Conservation (phyloP, 2,888 invertebrate species). For the Erynnis tages region DNA sequence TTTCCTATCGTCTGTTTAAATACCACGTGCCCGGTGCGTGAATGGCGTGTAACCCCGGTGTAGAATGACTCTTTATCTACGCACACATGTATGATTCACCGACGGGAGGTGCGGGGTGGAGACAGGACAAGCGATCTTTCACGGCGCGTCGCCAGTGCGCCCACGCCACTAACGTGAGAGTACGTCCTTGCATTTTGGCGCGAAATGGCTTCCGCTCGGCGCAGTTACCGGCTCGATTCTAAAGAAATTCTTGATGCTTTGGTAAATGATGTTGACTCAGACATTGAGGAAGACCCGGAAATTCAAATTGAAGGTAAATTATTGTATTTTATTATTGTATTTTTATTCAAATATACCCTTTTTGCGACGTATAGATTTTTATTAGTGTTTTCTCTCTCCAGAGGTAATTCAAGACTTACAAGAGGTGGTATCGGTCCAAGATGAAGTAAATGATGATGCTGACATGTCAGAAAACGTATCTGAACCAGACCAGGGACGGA, state of each 20-base stretch:
- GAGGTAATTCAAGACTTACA: conserved; percentile 25
- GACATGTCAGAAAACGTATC: conserved; percentile 19
- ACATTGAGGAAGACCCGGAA: conserved; percentile 18
- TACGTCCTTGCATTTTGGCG: conserved; percentile 1
- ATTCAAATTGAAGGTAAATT: conserved; percentile 16
- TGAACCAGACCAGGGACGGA: conserved; percentile 12
- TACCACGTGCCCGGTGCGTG: neutral
- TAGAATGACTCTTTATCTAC: neutral
- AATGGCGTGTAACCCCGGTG: neutral
- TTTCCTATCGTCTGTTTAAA: neutral
- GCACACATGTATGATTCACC: neutral
- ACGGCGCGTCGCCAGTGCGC: conserved; percentile 11
- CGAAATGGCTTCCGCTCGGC: conserved; percentile 5
- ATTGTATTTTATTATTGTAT: conserved; percentile 12
- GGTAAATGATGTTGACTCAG: neutral
- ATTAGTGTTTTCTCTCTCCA: conserved; percentile 20
- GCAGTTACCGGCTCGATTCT: neutral
- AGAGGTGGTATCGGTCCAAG: conserved; percentile 23
- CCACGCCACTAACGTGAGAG: conserved; percentile 15
- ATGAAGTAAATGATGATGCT: conserved; percentile 19
- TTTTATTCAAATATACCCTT: neutral
- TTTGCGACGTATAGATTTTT: neutral
- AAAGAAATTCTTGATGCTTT: conserved; percentile 6
- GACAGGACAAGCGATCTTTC: too few relatives aligned
- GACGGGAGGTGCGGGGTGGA: neutral